phyloP scores from a whole-genome alignment of 2,888 invertebrate species.

The Hermaeophaga mercurialis region DNA sequence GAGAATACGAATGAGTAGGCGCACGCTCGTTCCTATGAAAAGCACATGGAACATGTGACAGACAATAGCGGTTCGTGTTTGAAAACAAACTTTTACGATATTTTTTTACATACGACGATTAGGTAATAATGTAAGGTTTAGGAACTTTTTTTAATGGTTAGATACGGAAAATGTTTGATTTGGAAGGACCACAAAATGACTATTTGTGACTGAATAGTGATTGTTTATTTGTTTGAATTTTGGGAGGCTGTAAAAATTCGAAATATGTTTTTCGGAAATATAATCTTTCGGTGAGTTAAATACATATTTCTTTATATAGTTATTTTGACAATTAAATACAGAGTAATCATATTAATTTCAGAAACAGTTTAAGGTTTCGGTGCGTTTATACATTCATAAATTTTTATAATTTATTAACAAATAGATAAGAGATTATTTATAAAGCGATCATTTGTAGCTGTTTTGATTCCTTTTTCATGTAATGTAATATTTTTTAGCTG shows the following conservation, averaged over 20 bases:
- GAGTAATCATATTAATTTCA: too few species aligned
- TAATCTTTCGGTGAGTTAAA: constrained; percentile 7
- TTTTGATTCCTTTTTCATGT: too few species aligned
- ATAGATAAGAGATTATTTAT: too few species aligned
- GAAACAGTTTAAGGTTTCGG: too few species aligned
- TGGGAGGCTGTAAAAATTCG: not conserved
- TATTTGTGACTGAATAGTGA: not conserved
- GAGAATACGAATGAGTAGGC: constrained; percentile 37
- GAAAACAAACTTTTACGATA: constrained; percentile 8
- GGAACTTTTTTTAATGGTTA: not conserved
- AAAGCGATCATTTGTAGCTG: too few species aligned
- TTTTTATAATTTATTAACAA: too few species aligned
- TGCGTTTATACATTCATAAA: too few species aligned
- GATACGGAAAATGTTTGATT: not conserved
- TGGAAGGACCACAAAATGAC: not conserved
- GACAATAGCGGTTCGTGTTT: constrained; percentile 2
- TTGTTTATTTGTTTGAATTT: not conserved
- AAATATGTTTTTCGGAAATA: constrained; percentile 4
- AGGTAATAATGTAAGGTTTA: constrained; percentile 2
- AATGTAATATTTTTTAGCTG: too few species aligned
- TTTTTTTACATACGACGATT: not conserved
- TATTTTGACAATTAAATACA: too few species aligned
- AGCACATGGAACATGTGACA: constrained; percentile 27
- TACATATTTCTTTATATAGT: too few species aligned
- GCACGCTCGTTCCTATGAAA: constrained; percentile 25